Conservation (phyloP, 2,888 invertebrate species). For the Eurytoma adleriae region DNA sequence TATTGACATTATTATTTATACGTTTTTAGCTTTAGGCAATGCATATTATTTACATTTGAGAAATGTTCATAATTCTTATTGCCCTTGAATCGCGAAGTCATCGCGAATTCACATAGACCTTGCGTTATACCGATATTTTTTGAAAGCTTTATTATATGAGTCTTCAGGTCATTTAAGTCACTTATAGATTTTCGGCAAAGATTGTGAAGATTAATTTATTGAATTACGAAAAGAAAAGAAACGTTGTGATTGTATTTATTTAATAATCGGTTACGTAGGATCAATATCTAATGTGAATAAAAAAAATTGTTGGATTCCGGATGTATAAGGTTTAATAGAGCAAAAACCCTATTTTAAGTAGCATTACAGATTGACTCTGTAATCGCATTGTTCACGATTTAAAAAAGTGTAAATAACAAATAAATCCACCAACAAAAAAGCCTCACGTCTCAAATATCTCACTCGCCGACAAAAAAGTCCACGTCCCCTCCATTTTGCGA, state of each 20-base stretch:
- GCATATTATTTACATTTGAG: constrained; percentile 32
- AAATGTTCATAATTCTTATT: constrained; percentile 46
- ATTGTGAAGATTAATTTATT: constrained; percentile 1
- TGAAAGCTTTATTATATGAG: constrained; percentile 4
- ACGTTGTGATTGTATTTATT: too few species aligned
- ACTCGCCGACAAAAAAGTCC: not conserved
- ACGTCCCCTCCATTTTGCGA: not conserved
- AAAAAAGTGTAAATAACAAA: constrained; percentile 51
- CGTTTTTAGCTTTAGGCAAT: constrained; percentile 24
- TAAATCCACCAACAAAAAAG: constrained; percentile 30
- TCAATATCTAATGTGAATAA: not conserved
- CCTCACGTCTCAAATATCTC: not conserved
- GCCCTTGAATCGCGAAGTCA: not conserved
- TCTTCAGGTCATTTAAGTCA: not conserved
- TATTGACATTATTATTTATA: constrained; percentile 34
- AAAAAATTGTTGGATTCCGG: constrained; percentile 26
- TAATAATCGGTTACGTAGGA: too few species aligned
- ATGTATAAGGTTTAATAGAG: not conserved
- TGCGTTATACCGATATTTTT: constrained; percentile 15
- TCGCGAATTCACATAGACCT: constrained; percentile 14
- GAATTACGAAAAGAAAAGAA: not conserved
- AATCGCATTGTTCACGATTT: constrained; percentile 35
- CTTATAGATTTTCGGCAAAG: constrained; percentile 4
- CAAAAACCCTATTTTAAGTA: constrained; percentile 33
- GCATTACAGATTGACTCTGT: constrained; percentile 42